Percentiles rank a stretch among this genome's conserved stretches.
Evolutionary conservation across 2,888 invertebrate genomes (phyloP).

Genomic region (Lysandra coridon): DNA sequence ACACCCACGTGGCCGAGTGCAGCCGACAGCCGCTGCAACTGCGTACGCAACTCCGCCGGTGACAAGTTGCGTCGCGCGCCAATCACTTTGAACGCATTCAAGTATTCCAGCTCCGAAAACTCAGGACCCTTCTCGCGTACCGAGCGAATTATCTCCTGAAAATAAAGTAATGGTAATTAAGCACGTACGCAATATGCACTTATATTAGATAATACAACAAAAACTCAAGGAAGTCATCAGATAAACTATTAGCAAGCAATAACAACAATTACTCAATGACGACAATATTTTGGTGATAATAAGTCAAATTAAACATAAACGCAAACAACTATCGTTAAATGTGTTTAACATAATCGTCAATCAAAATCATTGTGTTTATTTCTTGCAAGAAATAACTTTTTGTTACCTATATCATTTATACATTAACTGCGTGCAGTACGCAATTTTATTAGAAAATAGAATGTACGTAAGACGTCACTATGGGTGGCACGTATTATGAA

Average conservation of each 20-base stretch:
- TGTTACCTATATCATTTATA: too few species aligned
- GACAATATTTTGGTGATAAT: neutral
- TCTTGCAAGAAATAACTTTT: too few species aligned
- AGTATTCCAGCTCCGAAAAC: constrained; percentile 93
- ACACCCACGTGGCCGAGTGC: constrained; percentile 92
- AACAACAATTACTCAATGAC: neutral
- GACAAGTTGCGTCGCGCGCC: constrained; percentile 82
- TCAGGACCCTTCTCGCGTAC: constrained; percentile 93
- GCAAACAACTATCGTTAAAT: too few species aligned
- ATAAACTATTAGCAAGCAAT: too few species aligned
- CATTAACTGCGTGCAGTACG: constrained; percentile 27
- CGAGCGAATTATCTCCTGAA: constrained; percentile 89
- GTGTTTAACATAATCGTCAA: too few species aligned
- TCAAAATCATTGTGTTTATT: too few species aligned
- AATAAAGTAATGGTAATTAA: neutral
- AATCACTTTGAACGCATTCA: constrained; percentile 90
- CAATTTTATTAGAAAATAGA: too few species aligned
- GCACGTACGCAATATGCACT: too few species aligned
- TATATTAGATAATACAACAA: too few species aligned
- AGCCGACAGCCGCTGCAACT: constrained; percentile 89
- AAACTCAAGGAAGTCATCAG: too few species aligned
- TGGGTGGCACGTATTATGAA: too few species aligned
- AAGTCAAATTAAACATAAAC: neutral
- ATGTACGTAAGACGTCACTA: too few species aligned
- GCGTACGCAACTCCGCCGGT: constrained; percentile 81